Evolutionary conservation across 2,113 vertebrate genomes (phyloP).

Genomic region (Hoplias malabaricus): DNA sequence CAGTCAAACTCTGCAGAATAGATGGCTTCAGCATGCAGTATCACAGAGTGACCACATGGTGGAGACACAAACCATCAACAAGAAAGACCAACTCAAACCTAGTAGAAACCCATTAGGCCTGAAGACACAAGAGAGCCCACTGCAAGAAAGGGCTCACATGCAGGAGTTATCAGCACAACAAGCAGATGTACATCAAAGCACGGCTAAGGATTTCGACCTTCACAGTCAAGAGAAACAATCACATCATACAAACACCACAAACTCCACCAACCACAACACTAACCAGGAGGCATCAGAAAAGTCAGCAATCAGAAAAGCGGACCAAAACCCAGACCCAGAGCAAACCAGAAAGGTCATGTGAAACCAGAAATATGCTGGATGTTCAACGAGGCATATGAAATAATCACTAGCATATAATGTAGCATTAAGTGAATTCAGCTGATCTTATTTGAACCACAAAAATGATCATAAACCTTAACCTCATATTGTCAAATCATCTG

Average conservation of each 20-base stretch:
- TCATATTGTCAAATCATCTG: too few relatives aligned
- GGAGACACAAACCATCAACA: conserved; percentile 52
- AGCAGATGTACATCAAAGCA: conserved; percentile 1
- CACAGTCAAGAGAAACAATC: conserved; percentile 3
- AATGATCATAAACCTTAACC: too few relatives aligned
- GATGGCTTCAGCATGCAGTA: conserved; percentile 78
- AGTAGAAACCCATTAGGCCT: too few relatives aligned
- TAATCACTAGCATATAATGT: neutral
- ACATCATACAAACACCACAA: neutral
- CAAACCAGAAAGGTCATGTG: neutral
- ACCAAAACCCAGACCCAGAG: neutral
- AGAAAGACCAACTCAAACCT: conserved; percentile 26
- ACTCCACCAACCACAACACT: neutral
- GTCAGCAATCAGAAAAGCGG: neutral
- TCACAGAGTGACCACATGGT: conserved; percentile 67
- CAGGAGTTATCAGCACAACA: neutral
- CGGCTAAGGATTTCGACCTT: conserved; percentile 24
- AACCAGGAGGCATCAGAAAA: neutral
- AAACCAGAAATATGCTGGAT: neutral
- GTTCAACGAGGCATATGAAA: neutral
- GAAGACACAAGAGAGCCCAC: conserved; percentile 7
- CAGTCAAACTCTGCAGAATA: conserved; percentile 82
- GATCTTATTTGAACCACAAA: neutral
- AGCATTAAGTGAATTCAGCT: neutral
- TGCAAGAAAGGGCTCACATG: conserved; percentile 26